Base-by-base conservation (phyloP, 2,113 vertebrate species). In the Nymphicus hollandicus region DNA sequence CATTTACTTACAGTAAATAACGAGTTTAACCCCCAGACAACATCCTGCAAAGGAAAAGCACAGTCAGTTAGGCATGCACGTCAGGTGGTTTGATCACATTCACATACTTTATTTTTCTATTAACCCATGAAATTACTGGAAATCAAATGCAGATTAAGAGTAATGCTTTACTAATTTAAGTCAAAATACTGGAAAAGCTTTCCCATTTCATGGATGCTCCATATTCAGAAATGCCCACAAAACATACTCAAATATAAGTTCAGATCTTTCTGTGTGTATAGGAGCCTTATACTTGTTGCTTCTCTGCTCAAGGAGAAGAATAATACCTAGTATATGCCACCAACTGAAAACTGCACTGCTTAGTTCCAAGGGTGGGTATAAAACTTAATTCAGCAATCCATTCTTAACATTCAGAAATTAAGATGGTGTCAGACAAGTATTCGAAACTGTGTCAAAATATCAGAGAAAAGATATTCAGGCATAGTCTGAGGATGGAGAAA, bases 21-120 rank as follows among this genome's bases (percentile, higher is more conserved):
- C 24, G 99, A 99, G 97, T 99, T 99, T 96, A 99, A 97, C 91
- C 99, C 99, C 99, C 99, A 99, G 66, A 99, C 99, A 63, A 99
- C 99, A 93, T 99, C 99, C 99, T 99, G 94, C 44, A 98, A 98
- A 91, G 86, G 72, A 96, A 96, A 96, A 76, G 81, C 74, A 90
- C 25, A 91, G 61, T 81, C 29, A 91, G 52, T 85, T 11, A 91
- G 76, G 44, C 6, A 88, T 8, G 16, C 7, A 72, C n/a, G 37
- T 90, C 35, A 93, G 63, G 39, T 49, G 33, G 13, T 79, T 28
- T 17, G 12, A 90, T 91, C 24, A 22, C 0, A 0, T 35, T 65
- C 31, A 53, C 17, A n/a, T 44, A 20, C 5, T 35, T 82, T 2
- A 23, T 58, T 79, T 69, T 88, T 70, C 35, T 68, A 47, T 25